Evolutionary conservation across 2,797 vertebrate genomes (phyloP).

Genomic region (Gymnocypris eckloni): DNA sequence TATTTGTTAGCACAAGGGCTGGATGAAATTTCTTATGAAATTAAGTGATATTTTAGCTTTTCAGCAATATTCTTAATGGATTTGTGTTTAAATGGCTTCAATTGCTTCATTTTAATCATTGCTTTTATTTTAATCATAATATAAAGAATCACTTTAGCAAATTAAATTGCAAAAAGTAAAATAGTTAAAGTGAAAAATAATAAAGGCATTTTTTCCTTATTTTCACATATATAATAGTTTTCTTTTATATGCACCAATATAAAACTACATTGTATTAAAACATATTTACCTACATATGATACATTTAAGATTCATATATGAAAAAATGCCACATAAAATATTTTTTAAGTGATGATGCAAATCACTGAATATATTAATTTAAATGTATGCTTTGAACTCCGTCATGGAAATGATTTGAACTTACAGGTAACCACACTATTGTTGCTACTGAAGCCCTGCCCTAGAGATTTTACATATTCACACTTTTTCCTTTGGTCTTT

Average conservation of each 20-base stretch:
- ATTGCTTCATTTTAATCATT: not conserved
- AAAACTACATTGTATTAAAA: not conserved
- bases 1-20: not conserved
- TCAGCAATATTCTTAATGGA: not conserved
- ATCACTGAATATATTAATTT: not conserved
- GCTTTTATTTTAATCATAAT: not conserved
- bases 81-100: not conserved
- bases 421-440: not conserved
- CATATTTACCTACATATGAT: not conserved
- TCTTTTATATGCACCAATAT: too few species aligned
- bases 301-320: not conserved
- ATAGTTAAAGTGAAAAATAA: too few species aligned
- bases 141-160: not conserved
- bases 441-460: not conserved
- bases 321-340: not conserved
- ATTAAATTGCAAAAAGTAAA: not conserved
- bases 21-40: not conserved
- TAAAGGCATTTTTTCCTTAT: not conserved
- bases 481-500: constrained; percentile 26
- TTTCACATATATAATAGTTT: not conserved
- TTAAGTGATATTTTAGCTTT: not conserved
- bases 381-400: not conserved
- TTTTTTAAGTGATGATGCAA: not conserved
- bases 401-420: not conserved
- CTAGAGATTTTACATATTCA: constrained; percentile 17